A percentile compares a stretch with the other conserved stretches of the same genome.
Evolutionary conservation across 1,140 invertebrate genomes (phyloP).

Genomic region (Drosophila lowei): DNA sequence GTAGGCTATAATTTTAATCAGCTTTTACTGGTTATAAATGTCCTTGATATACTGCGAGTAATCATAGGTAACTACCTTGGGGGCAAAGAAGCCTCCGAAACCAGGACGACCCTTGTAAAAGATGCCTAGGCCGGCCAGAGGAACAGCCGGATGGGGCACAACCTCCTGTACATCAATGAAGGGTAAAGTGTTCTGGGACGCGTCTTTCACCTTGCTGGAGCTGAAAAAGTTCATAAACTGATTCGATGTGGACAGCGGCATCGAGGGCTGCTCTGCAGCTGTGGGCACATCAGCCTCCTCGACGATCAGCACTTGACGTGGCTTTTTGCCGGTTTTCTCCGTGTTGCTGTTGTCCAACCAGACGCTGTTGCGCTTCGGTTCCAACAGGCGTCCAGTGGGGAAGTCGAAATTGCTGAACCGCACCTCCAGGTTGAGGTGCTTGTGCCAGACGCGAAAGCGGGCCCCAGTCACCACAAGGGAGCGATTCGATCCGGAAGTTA

Average conservation of each 20-base stretch:
- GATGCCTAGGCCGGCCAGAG: conserved; percentile 87
- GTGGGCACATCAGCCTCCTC: conserved; percentile 88
- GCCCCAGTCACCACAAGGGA: conserved; percentile 85
- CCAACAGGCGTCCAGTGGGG: conserved; percentile 87
- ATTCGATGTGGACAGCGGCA: conserved; percentile 87
- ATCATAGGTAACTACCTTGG: conserved; percentile 91
- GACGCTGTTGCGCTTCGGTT: conserved; percentile 85
- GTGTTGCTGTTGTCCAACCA: conserved; percentile 92
- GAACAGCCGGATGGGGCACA: conserved; percentile 85
- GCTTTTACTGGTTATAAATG: too few relatives aligned
- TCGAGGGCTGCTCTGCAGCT: conserved; percentile 83
- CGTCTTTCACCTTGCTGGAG: conserved; percentile 89
- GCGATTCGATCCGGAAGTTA: conserved; percentile 88
- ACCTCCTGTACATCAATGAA: conserved; percentile 92
- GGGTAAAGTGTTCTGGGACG: conserved; percentile 92
- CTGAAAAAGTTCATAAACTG: conserved; percentile 91
- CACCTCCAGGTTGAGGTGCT: conserved; percentile 93
- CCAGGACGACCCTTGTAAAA: conserved; percentile 89
- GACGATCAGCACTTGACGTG: conserved; percentile 85
- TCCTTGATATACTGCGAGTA: conserved; percentile 85
- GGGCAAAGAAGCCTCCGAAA: conserved; percentile 90
- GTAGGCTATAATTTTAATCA: too few relatives aligned
- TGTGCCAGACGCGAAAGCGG: conserved; percentile 88
- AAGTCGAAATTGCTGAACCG: conserved; percentile 90
- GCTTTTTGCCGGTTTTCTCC: conserved; percentile 82